Conservation (phyloP, 2,797 vertebrate species). For the Meda fulgida region DNA sequence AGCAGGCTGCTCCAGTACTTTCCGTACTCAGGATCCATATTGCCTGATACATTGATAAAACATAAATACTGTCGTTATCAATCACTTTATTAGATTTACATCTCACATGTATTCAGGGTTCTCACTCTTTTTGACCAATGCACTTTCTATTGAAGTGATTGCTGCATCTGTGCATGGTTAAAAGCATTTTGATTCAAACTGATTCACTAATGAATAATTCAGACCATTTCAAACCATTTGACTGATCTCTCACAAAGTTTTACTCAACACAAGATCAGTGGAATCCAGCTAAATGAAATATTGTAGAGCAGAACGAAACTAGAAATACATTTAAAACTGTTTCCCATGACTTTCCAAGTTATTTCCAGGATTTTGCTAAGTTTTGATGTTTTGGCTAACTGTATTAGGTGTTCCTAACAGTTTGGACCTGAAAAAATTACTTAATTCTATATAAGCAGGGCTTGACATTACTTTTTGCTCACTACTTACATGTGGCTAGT, state of each 20-base stretch:
- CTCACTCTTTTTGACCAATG: not conserved
- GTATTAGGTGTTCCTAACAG: no score
- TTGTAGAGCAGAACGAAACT: no score
- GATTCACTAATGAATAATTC: slow-evolving; percentile 13
- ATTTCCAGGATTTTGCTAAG: no score
- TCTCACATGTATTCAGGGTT: not conserved
- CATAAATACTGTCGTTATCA: not conserved
- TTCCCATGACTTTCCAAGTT: not conserved
- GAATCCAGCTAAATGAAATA: not conserved
- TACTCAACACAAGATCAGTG: not conserved
- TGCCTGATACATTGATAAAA: not conserved
- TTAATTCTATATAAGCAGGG: no score
- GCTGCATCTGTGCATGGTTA: not conserved
- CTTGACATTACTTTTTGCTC: no score
- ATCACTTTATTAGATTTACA: not conserved
- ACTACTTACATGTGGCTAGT: no score
- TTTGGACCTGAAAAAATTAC: no score
- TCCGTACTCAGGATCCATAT: not conserved
- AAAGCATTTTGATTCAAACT: not conserved
- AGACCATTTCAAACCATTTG: not conserved
- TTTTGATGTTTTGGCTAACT: no score
- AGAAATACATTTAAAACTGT: not conserved
- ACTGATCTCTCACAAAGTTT: not conserved
- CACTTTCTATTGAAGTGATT: not conserved
- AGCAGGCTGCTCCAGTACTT: not conserved